Evolutionary conservation across 2,113 vertebrate genomes (phyloP), one percentile per base, ranked within the genome.

Genomic region (Paracanthobrama guichenoti): DNA sequence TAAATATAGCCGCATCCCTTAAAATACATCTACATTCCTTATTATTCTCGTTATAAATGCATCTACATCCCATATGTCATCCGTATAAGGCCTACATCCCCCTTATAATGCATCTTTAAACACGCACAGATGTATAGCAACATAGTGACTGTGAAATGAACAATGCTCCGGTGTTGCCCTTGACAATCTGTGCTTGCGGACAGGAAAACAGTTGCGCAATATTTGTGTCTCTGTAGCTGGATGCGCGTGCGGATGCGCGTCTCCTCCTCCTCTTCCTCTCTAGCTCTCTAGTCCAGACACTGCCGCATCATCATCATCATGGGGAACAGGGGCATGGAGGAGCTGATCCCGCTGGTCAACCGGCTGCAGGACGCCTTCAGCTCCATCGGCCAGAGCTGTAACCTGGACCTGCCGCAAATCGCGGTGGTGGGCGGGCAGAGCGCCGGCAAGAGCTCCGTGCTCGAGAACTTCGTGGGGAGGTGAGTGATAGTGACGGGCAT

Each of bases 331-430:
- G 96, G 96, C 92, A 97, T 98, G 97, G 96, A 97, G 92, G 96
- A 97, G 1, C 92, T 97, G 82, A 97, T 97, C 92, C 96, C 96
- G 44, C 92, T 98, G 92, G 97, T 97, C 88, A 97, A 97, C 95
- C 94, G 90, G 85, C 95, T 97, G 90, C 97, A 97, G 94, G 97
- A 98, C 83, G 97, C 97, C 72, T 98, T 98, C 94, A 96, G 96
- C 87, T 94, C 94, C 85, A 94, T 97, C 85, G 96, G 96, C 10
- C 97, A 97, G 93, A 95, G 89, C 92, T 97, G 96, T 91, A 94
- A 96, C 89, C 94, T 97, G 81, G 96, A 96, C 93, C 93, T 97
- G 91, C 96, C 96, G 75, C 96, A 97, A 91, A 97, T 97, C 86
- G 96, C 96, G 0, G 96, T 97, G 91, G 96, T 97, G 86, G 96